Base-by-base conservation (phyloP, 1,140 invertebrate genomes). In the Drosophila eugracilis region DNA sequence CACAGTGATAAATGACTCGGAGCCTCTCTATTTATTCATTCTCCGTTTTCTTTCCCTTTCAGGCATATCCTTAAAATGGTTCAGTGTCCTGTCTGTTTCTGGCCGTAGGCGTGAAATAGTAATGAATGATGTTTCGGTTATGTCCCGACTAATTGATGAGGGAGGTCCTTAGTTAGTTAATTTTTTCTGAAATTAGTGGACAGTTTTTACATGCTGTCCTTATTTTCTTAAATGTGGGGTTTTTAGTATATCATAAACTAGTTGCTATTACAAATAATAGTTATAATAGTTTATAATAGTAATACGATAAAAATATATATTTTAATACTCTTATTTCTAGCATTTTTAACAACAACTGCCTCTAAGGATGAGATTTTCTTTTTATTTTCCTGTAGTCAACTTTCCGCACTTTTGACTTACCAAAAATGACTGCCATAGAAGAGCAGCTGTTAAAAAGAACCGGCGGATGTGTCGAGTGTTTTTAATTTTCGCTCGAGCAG, bases 1-100 rank as follows among this genome's bases (percentile, higher is more conserved):
- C 71, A 73, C 60, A 69, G 84, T 88, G 83, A 88, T 84, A 88
- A 88, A 88, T 89, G 84, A 88, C 70, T 70, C 37, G 55, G 45
- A 47, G 34, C 36, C 34, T 41, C 49, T 54, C 58, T 58, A 50
- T 36, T 39, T 42, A 14, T 15, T 14, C 5, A 10, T 21, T 10
- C 1, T n/a, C 6, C 15, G 12, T 34, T 19, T 10, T 39, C 41
- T 14, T 36, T 9, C 34, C 39, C 42, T 28, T 14, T 39, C 7
- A 37, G 7, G 6, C n/a, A 10, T 32, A 15, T 32, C 10, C 14
- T 36, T 21, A 21, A 41, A n/a, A 70, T 47, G 37, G 52, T 42
- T 10, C 24, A 52, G 47, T 57, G 42, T 30, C 48, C 34, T 45
- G n/a, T n/a, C n/a, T 42, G 42, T 21, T 7, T 17, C 24, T 36